These are phyloP conservation scores for Ichneumon xanthorius DNA, from an alignment of 2,888 invertebrate genomes.

Conservation along the genomic window DNA sequence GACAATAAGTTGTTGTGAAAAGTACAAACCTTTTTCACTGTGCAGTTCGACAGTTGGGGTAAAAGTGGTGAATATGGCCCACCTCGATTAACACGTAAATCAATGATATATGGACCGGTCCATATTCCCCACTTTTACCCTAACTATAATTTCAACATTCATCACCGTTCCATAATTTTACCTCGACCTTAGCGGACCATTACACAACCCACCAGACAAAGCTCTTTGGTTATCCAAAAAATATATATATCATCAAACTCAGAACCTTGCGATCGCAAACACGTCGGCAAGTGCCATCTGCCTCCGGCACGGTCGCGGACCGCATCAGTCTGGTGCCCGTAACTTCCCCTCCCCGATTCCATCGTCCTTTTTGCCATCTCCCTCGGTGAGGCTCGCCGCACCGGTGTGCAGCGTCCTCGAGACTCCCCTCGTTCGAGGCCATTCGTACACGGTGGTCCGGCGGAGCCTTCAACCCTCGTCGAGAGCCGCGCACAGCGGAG, in stretches of 20 bases:
- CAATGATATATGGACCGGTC: no score
- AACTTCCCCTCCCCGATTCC: not conserved
- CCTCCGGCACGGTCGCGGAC: slow-evolving; percentile 71
- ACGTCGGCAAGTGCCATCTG: slow-evolving; percentile 79
- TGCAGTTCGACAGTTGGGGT: no score
- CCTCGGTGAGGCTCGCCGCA: slow-evolving; percentile 7
- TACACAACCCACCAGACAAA: no score
- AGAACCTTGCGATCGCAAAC: slow-evolving; percentile 73
- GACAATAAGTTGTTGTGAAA: no score
- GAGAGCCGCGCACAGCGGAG: slow-evolving; percentile 18
- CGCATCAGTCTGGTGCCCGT: not conserved
- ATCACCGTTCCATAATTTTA: no score
- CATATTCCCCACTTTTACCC: no score
- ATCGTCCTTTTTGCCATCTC: slow-evolving; percentile 9
- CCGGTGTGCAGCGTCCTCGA: slow-evolving; percentile 17
- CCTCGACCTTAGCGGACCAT: no score
- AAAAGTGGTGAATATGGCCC: no score
- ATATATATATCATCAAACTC: not conserved
- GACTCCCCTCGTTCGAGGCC: slow-evolving; percentile 21
- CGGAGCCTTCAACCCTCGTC: slow-evolving; percentile 39
- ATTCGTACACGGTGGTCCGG: slow-evolving; percentile 27
- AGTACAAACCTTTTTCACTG: no score
- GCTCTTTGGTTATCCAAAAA: no score
- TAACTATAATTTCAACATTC: no score
- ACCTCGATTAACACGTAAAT: no score